Evolutionary conservation across 1,140 invertebrate species (phyloP), one percentile per base, ranked within the genome.

Genomic region (Argopecten irradians): DNA sequence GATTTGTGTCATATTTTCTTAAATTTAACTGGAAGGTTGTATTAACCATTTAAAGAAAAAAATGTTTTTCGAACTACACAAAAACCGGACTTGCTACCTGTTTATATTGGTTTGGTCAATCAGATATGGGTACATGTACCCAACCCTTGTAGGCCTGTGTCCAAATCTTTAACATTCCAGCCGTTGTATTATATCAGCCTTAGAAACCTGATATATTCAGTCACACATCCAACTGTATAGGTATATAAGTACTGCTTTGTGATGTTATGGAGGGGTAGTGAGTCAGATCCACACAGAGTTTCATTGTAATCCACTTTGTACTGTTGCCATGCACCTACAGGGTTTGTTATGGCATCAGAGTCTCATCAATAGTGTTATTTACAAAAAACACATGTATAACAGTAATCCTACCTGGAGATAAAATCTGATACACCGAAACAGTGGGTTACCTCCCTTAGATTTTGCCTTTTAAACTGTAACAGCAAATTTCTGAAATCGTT

Each of bases 101-200:
- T 39, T 39, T 39, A 39, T 39, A 39, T 39, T 39, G 5, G 13
- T 13, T 39, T 8, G 5, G 13, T 71, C n/a, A n/a, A 71, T 71
- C 55, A 71, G 55, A 3, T n/a, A n/a, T n/a, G n/a, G 36, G 55
- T n/a, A 46, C 43, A 46, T 46, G 43, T 46, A 71, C 55, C 55
- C 55, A 71, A 71, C 55, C 55, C 55, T 39, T 39, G 5, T 28
- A 71, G 55, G 55, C 55, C 55, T 28, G n/a, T n/a, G 28, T 71
- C 55, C 55, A 71, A 71, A 28, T 71, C 55, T 71, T 71, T 71
- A 71, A 71, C n/a, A 71, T 71, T 71, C 55, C 55, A 71, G 55
- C 1, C 22, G 55, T 71, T n/a, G n/a, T 71, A 71, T 71, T 28
- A 71, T 71, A 16, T 71, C 0, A 28, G 55, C 22, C 28, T 16